Evolutionary conservation across 2,113 vertebrate species (phyloP), one percentile per base, ranked within the genome.

Genomic region (Nothobranchius furzeri): DNA sequence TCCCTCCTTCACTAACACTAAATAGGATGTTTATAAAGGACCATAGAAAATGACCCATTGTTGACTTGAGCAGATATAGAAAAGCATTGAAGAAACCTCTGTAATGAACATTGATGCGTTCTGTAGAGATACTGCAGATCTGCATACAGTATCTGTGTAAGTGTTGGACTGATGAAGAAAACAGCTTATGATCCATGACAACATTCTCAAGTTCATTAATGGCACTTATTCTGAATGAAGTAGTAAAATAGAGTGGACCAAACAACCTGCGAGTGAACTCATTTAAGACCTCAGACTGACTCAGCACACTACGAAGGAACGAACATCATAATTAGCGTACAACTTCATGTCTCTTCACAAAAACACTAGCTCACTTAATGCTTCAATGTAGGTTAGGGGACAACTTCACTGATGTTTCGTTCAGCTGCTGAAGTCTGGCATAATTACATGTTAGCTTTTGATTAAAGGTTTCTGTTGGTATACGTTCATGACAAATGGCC

Each of bases 211-310:
- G 49, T 56, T 40, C 15, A 2, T 17, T 70, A 59, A 4, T 35
- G 47, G 52, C 74, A 46, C 68, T 71, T 68, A 58, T 3, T 47
- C 51, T 45, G 6, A 54, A 50, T 8, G 45, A 47, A 70, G 54
- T 54, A 46, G 59, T 7, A 30, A 59, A 57, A 66, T 12, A 64
- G 72, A 78, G 59, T 1, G 3, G 69, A 47, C 46, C 42, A 71
- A 74, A 77, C 62, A 75, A 75, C 55, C 55, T 8, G 50, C 52
- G 52, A n/a, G 40, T 56, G 60, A 82, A 81, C 64, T 56, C 30
- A 30, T 30, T 30, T 30, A 30, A 30, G 30, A 30, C 30, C 30
- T 30, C 30, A 0, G 2, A 62, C 68, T 12, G 82, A 75, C 13
- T 78, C 78, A 59, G 81, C 73, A 49, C 30, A 1, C 2, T 12